phyloP scores from a whole-genome alignment of 2,797 vertebrate genomes.

The Chaetodon trifasciatus region DNA sequence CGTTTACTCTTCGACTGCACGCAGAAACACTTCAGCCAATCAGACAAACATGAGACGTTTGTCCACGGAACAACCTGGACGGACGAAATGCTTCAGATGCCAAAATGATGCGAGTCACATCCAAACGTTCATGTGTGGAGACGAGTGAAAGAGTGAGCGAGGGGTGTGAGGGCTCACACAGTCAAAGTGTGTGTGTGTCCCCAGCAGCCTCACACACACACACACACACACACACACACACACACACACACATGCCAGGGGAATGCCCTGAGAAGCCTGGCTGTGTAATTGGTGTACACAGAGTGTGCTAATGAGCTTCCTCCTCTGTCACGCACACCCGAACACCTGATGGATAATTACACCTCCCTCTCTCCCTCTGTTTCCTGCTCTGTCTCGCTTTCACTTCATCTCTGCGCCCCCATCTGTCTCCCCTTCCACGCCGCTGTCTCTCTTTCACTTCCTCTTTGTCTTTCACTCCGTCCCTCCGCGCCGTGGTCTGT shows the following conservation, averaged over 20 bases:
- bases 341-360: conserved; percentile 88
- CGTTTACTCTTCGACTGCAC: background rate
- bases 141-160: conserved; percentile 25
- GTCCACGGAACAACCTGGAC: background rate
- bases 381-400: conserved; percentile 74
- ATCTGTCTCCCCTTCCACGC: conserved; percentile 65
- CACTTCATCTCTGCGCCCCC: conserved; percentile 53
- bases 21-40: background rate
- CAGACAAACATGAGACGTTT: background rate
- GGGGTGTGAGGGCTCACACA: conserved; percentile 17
- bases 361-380: conserved; percentile 78
- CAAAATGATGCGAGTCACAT: background rate
- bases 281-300: conserved; percentile 87
- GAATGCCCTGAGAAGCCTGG: conserved; percentile 82
- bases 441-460: conserved; percentile 69
- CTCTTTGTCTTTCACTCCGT: conserved; percentile 73
- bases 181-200: conserved; percentile 45
- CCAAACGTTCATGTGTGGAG: conserved; percentile 3
- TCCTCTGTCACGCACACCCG: conserved; percentile 86
- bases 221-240: too few relatives aligned
- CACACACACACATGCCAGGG: conserved; percentile 60
- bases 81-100: background rate
- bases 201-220: background rate
- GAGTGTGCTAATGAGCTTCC: conserved; percentile 87
- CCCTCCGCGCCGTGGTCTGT: conserved; percentile 32